Conservation (phyloP, 2,888 invertebrate genomes). For the Catocala sponsa region DNA sequence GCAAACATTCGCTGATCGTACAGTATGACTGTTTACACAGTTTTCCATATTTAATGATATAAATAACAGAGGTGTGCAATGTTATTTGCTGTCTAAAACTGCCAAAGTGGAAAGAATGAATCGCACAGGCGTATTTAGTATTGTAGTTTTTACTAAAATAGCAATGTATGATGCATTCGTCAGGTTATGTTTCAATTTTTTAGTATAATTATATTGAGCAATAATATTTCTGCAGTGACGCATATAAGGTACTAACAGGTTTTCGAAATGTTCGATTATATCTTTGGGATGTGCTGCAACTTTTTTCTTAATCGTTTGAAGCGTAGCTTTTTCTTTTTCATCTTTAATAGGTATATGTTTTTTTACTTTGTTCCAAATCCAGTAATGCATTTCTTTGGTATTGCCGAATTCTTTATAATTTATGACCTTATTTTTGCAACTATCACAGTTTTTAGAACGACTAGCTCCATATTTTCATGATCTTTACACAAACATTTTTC, state of each 20-base stretch:
- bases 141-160: slow-evolving; percentile 30
- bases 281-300: slow-evolving; percentile 13
- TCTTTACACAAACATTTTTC: too few species aligned
- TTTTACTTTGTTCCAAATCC: slow-evolving; percentile 8
- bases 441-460: too few species aligned
- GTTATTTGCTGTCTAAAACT: slow-evolving; percentile 23
- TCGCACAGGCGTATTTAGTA: slow-evolving; percentile 27
- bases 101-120: slow-evolving; percentile 36
- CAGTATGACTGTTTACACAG: slow-evolving; percentile 18
- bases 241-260: slow-evolving; percentile 16
- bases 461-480: too few species aligned
- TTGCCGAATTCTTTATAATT: slow-evolving; percentile 24
- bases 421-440: slow-evolving; percentile 20
- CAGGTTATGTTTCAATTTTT: slow-evolving; percentile 20
- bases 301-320: slow-evolving; percentile 14
- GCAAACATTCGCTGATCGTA: slow-evolving; percentile 21
- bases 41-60: slow-evolving; percentile 17
- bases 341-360: slow-evolving; percentile 14
- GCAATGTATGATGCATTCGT: slow-evolving; percentile 19
- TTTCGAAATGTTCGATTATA: slow-evolving; percentile 15
- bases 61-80: slow-evolving; percentile 34
- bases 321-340: slow-evolving; percentile 16
- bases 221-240: slow-evolving; percentile 13
- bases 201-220: slow-evolving; percentile 12
- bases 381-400: slow-evolving; percentile 16